Evolutionary conservation across 1,140 invertebrate genomes (phyloP).

Genomic region (Sesamia nonagrioides): DNA sequence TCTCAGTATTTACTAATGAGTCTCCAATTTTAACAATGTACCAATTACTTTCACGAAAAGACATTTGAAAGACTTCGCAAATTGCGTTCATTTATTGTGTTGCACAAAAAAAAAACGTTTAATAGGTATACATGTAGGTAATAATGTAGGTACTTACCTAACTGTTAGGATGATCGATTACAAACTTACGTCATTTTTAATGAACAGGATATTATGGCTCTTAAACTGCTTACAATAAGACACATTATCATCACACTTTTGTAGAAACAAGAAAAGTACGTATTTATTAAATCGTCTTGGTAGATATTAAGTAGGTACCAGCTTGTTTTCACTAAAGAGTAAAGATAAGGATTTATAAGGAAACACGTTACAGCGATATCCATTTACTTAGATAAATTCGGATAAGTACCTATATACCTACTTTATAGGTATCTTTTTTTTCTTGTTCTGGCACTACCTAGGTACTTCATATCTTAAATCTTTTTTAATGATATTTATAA

Average conservation of each 20-base stretch:
- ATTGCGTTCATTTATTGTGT: too few species aligned
- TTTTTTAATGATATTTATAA: not conserved
- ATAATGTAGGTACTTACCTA: not conserved
- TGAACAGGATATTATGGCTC: not conserved
- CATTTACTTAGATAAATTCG: conserved; percentile 5
- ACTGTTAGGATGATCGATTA: not conserved
- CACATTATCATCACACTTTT: not conserved
- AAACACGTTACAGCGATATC: not conserved
- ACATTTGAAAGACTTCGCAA: too few species aligned
- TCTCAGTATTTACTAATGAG: too few species aligned
- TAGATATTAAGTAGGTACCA: not conserved
- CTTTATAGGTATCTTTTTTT: too few species aligned
- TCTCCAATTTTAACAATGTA: too few species aligned
- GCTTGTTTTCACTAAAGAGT: conserved; percentile 15
- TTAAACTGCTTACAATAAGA: conserved; percentile 4
- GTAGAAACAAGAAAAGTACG: not conserved
- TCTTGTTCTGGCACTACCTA: too few species aligned
- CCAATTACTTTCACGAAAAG: too few species aligned
- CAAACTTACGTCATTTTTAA: not conserved
- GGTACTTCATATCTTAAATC: conserved; percentile 26
- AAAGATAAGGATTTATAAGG: conserved; percentile 14
- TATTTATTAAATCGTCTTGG: not conserved
- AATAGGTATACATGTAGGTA: not conserved
- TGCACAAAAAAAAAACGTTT: too few species aligned
- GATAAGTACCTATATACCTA: too few species aligned